These are phyloP conservation scores for Dasypus novemcinctus DNA, from an alignment of 2,113 vertebrate species.

Conservation along the genomic window DNA sequence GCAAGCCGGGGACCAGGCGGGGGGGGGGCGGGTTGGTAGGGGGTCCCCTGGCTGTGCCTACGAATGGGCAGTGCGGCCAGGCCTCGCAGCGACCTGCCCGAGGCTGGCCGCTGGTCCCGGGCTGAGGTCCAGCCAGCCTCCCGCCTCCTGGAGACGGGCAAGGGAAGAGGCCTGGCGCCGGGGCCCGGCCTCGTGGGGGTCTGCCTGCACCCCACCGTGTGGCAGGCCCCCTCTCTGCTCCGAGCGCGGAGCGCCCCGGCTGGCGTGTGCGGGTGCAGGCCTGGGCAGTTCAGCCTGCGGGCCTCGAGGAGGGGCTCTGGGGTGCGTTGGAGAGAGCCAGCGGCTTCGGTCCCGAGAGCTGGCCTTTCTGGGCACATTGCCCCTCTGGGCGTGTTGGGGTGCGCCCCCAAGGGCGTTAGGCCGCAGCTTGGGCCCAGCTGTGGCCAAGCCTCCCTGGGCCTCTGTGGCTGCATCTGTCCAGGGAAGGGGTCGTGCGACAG, in stretches of 20 bases:
- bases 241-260: not conserved
- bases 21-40: not conserved
- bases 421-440: too few relatives aligned
- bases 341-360: not conserved
- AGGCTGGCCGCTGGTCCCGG: not conserved
- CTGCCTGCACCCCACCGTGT: not conserved
- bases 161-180: accelerated
- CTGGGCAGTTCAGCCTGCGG: not conserved
- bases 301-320: accelerated
- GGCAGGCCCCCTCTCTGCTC: not conserved
- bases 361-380: not conserved
- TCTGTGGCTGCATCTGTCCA: not conserved
- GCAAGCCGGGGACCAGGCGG: not conserved
- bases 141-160: not conserved
- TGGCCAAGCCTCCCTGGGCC: not conserved
- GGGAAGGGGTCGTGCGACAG: not conserved
- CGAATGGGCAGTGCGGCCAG: not conserved
- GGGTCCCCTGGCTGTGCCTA: not conserved
- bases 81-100: not conserved
- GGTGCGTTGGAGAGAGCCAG: not conserved
- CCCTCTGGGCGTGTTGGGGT: accelerated
- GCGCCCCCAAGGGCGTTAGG: not conserved
- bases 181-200: not conserved
- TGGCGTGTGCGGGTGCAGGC: too few relatives aligned
- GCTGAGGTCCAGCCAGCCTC: not conserved